Base-by-base conservation (phyloP, 30 jellyfish, hydroid and myxozoan genomes). In the Hydractinia echinata region DNA sequence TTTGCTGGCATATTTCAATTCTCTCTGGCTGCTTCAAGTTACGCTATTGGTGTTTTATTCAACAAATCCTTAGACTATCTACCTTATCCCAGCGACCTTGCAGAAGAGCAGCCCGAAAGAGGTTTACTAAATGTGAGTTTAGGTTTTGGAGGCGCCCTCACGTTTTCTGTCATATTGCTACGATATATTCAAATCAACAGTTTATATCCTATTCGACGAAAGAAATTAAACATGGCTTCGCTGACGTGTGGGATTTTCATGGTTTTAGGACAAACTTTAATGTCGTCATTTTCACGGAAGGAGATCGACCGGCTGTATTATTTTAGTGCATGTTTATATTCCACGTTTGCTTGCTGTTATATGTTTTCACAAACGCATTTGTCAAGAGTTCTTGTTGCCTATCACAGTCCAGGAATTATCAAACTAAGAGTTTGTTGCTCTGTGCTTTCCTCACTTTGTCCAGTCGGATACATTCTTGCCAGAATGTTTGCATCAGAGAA, bases 141-240 rank as follows among this genome's bases (percentile, higher is more conserved):
- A 5, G 18, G 54, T 21, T 80, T 80, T n/a, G 81, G 87, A 10
- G 66, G 83, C 4, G 68, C 73, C 6, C 44, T 80, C 49, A 80
- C 87, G 15, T 80, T 80, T 48, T 19, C 87, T 10, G 87, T 80
- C 56, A 5, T 58, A 3, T 67, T 80, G 16, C 81, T 80, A 30
- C 87, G 87, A 14, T 67, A 51, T 51, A 51, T 80, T 66, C 87
- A 80, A 66, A 11, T 80, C 52, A 80, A 61, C 55, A 80, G 81
- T 10, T 69, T 60, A 61, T 80, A 80, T 61, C 85, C 87, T 20
- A 4, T 51, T 48, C 53, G 16, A 16, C 13, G 19, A 10, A 61
- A 80, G 21, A 61, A 16, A 66, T 50, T 66, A 51, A 80, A 61
- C 44, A 9, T 20, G 15, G n/a, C 66, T 48, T 80, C 87, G 15